Base-by-base conservation (phyloP, 1,140 invertebrate genomes). In the Grapholita molesta region DNA sequence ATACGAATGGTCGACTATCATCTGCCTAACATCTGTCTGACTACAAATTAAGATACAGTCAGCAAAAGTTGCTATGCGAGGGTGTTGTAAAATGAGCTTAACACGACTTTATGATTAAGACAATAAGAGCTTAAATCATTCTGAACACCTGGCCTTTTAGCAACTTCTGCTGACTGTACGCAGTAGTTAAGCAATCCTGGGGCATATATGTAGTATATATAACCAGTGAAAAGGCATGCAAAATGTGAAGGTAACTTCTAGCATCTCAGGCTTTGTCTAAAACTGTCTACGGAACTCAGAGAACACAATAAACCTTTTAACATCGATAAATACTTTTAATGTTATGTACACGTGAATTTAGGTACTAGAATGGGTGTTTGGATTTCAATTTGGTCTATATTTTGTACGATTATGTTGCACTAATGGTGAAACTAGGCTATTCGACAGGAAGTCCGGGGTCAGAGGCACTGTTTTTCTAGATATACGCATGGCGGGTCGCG, bases 341-440 rank as follows among this genome's bases (percentile, higher is more conserved):
- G 69, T 68, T 80, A 83, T 79, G 53, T 81, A 81, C 75, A 82
- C 55, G 73, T 76, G 73, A 75, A 75, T 76, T 77, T 72, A 71
- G 61, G 67, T 74, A 72, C 66, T 71, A 69, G 28, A 72, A 75
- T 68, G 70, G 72, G 75, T 80, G 84, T 84, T 86, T 85, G 85
- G 79, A 80, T 80, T 76, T 67, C 71, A 80, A 84, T 87, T 89
- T 88, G 86, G 86, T 90, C 86, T 89, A 77, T 85, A 83, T 83
- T 89, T 89, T 90, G 88, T 90, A 89, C 88, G 83, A 78, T 86
- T 64, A 73, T 71, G 82, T 88, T 87, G 83, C 77, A 83, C 81
- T 85, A 84, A 83, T 64, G 73, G 79, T 83, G 77, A 77, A 70
- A 67, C 35, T 72, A 67, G 65, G 32, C n/a, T 67, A 38, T 67